Conservation (phyloP, 2,113 vertebrate genomes). For the Phrynocephalus versicolor region DNA sequence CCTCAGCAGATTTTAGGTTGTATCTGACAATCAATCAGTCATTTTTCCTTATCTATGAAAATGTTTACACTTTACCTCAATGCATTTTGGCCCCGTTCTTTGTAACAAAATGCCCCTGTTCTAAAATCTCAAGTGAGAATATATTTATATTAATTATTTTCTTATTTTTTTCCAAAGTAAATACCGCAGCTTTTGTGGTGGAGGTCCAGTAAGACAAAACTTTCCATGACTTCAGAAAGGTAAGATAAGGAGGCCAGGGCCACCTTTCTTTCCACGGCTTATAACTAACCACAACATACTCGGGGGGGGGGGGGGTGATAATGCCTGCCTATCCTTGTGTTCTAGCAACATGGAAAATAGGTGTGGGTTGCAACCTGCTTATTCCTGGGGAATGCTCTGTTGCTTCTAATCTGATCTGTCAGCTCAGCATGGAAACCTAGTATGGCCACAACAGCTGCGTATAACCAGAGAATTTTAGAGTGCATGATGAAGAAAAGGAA, state of each 20-base stretch:
- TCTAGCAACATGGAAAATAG: background rate
- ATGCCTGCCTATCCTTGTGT: background rate
- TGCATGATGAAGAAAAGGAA: background rate
- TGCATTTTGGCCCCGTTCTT: background rate
- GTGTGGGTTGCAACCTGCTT: background rate
- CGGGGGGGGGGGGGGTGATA: background rate
- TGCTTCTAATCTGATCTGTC: background rate
- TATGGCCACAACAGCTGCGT: background rate
- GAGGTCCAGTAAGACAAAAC: background rate
- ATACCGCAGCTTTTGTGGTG: background rate
- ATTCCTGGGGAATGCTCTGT: background rate
- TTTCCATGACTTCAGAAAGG: background rate
- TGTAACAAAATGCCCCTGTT: background rate
- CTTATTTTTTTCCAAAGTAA: background rate
- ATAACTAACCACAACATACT: background rate
- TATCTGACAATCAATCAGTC: too few relatives aligned
- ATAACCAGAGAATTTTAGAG: constrained; percentile 6
- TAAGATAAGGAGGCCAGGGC: background rate
- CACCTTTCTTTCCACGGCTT: background rate
- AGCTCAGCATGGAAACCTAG: background rate
- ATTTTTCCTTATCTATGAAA: too few relatives aligned
- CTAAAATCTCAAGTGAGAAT: background rate
- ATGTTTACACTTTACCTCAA: too few relatives aligned
- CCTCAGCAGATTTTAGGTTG: background rate
- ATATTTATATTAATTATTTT: background rate